phyloP scores from a whole-genome alignment of 1,140 invertebrate genomes.

The Pissodes strobi region DNA sequence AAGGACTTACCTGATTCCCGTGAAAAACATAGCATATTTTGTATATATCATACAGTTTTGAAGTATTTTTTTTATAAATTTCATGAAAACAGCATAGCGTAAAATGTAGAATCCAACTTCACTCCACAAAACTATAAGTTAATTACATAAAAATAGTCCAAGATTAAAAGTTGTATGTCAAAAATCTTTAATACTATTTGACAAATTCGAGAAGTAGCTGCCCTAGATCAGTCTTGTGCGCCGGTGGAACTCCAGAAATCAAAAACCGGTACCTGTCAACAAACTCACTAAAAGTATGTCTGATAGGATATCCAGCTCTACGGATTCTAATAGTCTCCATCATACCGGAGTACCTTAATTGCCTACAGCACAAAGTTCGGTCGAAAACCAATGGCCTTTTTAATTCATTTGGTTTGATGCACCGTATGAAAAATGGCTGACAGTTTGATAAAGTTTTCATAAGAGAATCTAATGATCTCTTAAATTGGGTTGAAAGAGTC shows the following conservation, averaged over 20 bases:
- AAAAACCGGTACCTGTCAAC: slow-evolving; percentile 96
- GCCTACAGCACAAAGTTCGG: slow-evolving; percentile 91
- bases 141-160: too few species aligned
- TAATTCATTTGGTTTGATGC: slow-evolving; percentile 98
- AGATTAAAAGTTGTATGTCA: neutral
- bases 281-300: slow-evolving; percentile 95
- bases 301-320: slow-evolving; percentile 95
- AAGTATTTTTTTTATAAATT: too few species aligned
- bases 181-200: slow-evolving; percentile 75
- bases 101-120: too few species aligned
- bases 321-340: slow-evolving; percentile 99
- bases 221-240: slow-evolving; percentile 91
- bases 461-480: slow-evolving; percentile 91
- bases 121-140: too few species aligned
- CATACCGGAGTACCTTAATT: slow-evolving; percentile 98
- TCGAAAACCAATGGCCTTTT: slow-evolving; percentile 99
- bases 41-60: too few species aligned
- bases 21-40: too few species aligned
- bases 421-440: slow-evolving; percentile 98
- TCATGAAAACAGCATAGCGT: too few species aligned
- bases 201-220: slow-evolving; percentile 89
- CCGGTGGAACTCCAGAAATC: slow-evolving; percentile 88
- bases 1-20: too few species aligned
- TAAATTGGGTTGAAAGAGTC: slow-evolving; percentile 95
- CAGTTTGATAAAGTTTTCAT: slow-evolving; percentile 95